Percentiles rank a stretch among this genome's conserved stretches.
phyloP scores from a whole-genome alignment of 1,140 invertebrate genomes.

The Nasonia vitripennis region DNA sequence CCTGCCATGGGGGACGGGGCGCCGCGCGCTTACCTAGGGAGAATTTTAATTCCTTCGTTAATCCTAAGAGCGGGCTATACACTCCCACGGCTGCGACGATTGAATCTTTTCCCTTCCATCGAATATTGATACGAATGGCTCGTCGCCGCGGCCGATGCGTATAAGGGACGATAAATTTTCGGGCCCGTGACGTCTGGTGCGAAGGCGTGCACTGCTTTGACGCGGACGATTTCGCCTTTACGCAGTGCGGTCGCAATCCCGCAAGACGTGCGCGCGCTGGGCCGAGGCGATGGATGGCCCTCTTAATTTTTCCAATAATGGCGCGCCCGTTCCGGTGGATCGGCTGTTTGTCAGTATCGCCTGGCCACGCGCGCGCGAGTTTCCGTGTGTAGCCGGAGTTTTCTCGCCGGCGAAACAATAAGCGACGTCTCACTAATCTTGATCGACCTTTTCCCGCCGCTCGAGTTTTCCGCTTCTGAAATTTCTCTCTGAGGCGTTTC shows the following conservation, averaged over 20 bases:
- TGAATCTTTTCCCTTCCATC: not conserved
- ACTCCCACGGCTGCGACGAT: not conserved
- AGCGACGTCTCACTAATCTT: conserved; percentile 32
- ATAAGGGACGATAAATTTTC: conserved; percentile 25
- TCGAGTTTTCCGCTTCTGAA: not conserved
- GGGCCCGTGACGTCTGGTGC: not conserved
- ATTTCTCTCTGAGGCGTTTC: not conserved
- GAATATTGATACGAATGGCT: not conserved
- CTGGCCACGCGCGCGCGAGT: not conserved
- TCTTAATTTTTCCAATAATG: conserved; percentile 69
- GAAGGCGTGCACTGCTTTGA: not conserved
- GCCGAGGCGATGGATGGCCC: conserved; percentile 60
- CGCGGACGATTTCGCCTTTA: not conserved
- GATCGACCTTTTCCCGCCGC: not conserved
- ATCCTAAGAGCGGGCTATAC: not conserved
- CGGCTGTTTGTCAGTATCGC: conserved; percentile 62
- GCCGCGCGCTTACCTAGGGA: not conserved
- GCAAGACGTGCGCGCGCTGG: not conserved
- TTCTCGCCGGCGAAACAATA: conserved; percentile 35
- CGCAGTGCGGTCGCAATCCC: not conserved
- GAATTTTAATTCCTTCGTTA: conserved; percentile 50
- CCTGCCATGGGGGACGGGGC: conserved; percentile 27
- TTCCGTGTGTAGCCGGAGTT: not conserved
- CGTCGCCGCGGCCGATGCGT: no score
- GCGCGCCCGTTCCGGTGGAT: conserved; percentile 54